Evolutionary conservation across 1,140 invertebrate genomes (phyloP).

Genomic region (Araneus ventricosus): DNA sequence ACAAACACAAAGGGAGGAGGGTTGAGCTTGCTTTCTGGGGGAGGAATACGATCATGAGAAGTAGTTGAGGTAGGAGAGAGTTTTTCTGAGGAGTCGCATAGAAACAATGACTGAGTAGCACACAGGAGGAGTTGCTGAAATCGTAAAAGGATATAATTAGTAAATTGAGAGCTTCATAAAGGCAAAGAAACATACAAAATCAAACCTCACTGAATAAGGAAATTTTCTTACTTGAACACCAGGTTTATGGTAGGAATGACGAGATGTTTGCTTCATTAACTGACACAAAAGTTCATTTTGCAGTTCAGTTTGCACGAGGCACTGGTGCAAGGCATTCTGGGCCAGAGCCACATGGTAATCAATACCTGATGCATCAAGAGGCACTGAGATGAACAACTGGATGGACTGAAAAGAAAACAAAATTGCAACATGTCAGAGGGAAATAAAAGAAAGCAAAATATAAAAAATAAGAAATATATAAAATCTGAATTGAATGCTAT

Average conservation of each 20-base stretch:
- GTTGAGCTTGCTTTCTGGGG: constrained; percentile 78
- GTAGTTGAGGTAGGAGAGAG: constrained; percentile 73
- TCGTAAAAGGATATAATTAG: constrained; percentile 15
- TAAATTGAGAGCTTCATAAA: not conserved
- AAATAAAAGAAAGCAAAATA: not conserved
- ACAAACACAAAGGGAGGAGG: constrained; percentile 89
- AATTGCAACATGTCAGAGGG: not conserved
- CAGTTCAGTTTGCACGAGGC: constrained; percentile 92
- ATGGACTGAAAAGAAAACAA: constrained; percentile 83
- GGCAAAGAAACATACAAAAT: no score
- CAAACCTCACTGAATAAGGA: no score
- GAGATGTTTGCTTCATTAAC: constrained; percentile 91
- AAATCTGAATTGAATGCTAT: no score
- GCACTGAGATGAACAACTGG: constrained; percentile 95
- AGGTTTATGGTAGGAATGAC: constrained; percentile 74
- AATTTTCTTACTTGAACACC: constrained; percentile 74
- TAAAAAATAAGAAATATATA: not conserved
- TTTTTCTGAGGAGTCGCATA: constrained; percentile 87
- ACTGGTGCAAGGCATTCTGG: constrained; percentile 96
- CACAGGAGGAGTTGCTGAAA: constrained; percentile 93
- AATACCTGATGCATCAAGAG: constrained; percentile 96
- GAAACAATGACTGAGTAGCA: constrained; percentile 97
- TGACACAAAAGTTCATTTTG: constrained; percentile 95
- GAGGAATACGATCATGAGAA: constrained; percentile 76
- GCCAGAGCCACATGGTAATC: constrained; percentile 97